Evolutionary conservation across 2,888 invertebrate genomes (phyloP).

Genomic region (Polyommatus icarus): DNA sequence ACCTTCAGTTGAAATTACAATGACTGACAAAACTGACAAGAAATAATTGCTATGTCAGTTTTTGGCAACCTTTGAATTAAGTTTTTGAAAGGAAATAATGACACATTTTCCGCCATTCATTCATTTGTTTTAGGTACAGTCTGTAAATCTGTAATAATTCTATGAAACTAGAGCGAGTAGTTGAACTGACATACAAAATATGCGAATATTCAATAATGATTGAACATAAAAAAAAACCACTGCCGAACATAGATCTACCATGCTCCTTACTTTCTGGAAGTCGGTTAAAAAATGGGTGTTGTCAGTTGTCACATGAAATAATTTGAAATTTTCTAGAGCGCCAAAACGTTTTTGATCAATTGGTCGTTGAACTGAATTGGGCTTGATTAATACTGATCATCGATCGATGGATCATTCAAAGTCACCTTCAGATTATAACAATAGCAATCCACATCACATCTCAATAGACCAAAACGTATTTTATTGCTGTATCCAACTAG

Average conservation of each 20-base stretch:
- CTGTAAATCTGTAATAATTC: too few species aligned
- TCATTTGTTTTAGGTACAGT: too few species aligned
- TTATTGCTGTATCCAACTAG: neutral
- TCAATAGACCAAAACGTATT: constrained; percentile 1
- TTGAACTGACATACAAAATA: too few species aligned
- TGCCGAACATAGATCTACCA: too few species aligned
- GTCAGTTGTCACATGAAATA: neutral
- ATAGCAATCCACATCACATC: neutral
- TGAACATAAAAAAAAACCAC: too few species aligned
- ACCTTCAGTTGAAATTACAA: neutral
- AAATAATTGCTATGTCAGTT: neutral
- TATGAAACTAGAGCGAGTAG: too few species aligned
- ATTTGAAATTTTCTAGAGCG: constrained; percentile 29
- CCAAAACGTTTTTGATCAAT: neutral
- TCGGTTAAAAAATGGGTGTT: neutral
- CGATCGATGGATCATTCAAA: constrained; percentile 18
- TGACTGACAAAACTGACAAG: neutral
- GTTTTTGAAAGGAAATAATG: neutral
- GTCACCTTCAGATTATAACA: constrained; percentile 15
- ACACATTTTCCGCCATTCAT: neutral
- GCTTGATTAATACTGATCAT: constrained; percentile 18
- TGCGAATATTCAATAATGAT: too few species aligned
- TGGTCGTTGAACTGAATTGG: constrained; percentile 34
- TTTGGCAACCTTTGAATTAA: neutral
- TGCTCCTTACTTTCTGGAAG: too few species aligned